phyloP scores from a whole-genome alignment of 2,797 vertebrate genomes.

The Benthosema pterotum region DNA sequence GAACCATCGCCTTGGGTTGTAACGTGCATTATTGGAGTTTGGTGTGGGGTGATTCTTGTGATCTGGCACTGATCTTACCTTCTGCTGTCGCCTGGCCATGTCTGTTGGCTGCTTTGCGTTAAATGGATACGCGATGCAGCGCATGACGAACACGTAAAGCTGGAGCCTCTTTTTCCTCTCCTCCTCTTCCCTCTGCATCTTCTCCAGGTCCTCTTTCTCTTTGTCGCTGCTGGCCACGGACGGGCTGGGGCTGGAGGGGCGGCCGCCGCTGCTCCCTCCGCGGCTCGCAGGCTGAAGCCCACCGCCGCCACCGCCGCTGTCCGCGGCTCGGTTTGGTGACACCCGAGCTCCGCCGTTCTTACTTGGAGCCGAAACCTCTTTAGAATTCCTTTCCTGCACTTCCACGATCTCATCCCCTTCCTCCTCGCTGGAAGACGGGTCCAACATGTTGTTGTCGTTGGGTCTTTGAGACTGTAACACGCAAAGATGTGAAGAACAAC shows the following conservation, averaged over 20 bases:
- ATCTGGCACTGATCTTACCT: slow-evolving; percentile 80
- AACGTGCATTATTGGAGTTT: neutral
- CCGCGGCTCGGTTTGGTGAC: slow-evolving; percentile 86
- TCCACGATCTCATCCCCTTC: slow-evolving; percentile 92
- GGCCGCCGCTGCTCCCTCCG: slow-evolving; percentile 72
- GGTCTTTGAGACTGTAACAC: slow-evolving; percentile 28
- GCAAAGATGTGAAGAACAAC: slow-evolving; percentile 30
- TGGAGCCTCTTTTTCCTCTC: slow-evolving; percentile 95
- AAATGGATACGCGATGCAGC: slow-evolving; percentile 97
- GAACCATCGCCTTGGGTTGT: neutral
- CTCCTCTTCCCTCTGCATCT: slow-evolving; percentile 94
- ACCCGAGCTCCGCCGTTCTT: slow-evolving; percentile 79
- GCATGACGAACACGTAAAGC: slow-evolving; percentile 98
- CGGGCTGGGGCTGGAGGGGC: slow-evolving; percentile 92
- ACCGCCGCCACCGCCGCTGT: slow-evolving; percentile 77
- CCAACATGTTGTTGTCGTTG: slow-evolving; percentile 90
- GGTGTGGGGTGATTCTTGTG: neutral
- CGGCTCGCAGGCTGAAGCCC: slow-evolving; percentile 85
- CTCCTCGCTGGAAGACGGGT: slow-evolving; percentile 96
- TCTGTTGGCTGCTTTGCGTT: slow-evolving; percentile 98
- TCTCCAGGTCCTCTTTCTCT: slow-evolving; percentile 95
- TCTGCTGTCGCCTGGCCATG: slow-evolving; percentile 97
- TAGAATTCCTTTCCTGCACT: slow-evolving; percentile 87
- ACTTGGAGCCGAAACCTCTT: slow-evolving; percentile 86
- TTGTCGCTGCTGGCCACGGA: slow-evolving; percentile 94